A percentile compares a stretch with the other conserved stretches of the same genome.
Evolutionary conservation across 1,140 invertebrate genomes (phyloP).

Genomic region (Drosophila takahashii): DNA sequence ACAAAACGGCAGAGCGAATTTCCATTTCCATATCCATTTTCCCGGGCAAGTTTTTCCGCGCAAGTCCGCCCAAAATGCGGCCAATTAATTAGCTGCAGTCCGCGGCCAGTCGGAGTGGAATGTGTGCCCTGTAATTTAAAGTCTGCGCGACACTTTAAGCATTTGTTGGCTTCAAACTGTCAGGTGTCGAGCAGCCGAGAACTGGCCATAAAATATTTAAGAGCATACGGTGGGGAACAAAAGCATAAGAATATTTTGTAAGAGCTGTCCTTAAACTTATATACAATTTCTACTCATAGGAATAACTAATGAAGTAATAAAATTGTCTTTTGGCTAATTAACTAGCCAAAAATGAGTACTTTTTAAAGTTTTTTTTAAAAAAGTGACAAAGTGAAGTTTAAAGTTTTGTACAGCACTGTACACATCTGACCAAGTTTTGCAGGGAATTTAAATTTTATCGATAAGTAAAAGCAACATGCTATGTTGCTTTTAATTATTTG

Average conservation of each 20-base stretch:
- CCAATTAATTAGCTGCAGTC: constrained; percentile 75
- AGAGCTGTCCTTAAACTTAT: too few species aligned
- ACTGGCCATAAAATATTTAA: constrained; percentile 42
- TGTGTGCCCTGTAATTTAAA: constrained; percentile 53
- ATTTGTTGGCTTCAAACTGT: constrained; percentile 34
- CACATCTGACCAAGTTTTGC: constrained; percentile 37
- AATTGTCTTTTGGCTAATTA: too few species aligned
- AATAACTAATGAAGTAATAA: too few species aligned
- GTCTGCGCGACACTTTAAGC: constrained; percentile 53
- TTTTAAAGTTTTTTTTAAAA: too few species aligned
- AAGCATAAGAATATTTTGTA: background rate
- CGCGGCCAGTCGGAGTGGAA: constrained; percentile 18
- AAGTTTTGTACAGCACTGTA: background rate
- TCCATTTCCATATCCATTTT: constrained; percentile 53
- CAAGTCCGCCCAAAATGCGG: constrained; percentile 61
- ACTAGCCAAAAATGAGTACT: too few species aligned
- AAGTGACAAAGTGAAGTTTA: background rate
- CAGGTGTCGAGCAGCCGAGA: constrained; percentile 23
- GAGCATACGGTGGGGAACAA: background rate
- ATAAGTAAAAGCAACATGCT: background rate
- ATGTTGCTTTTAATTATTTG: too few species aligned
- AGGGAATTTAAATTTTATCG: constrained; percentile 37
- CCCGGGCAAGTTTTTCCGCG: constrained; percentile 62
- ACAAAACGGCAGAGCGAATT: constrained; percentile 50
- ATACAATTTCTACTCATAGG: too few species aligned